Conservation (phyloP, 2,113 vertebrate species). For the Protobothrops flavoviridis region DNA sequence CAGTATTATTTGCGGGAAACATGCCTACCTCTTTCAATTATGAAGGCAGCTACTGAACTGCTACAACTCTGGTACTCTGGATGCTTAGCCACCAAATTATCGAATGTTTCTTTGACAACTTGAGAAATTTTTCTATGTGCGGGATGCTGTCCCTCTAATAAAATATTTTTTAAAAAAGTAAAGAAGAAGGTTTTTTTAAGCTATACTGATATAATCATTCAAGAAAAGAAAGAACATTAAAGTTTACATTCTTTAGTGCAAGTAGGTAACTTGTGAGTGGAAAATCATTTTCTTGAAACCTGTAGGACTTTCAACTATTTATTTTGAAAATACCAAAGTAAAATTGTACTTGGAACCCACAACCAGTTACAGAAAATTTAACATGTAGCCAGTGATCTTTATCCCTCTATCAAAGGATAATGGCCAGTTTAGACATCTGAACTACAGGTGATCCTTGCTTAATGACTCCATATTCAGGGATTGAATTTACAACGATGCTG, state of each 20-base stretch:
- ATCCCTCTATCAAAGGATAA: neutral
- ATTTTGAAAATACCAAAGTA: neutral
- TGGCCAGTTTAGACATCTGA: neutral
- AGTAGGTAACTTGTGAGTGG: neutral
- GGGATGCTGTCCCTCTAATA: constrained; percentile 70
- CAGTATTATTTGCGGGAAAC: neutral
- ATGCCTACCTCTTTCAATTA: constrained; percentile 83
- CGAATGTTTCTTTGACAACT: constrained; percentile 75
- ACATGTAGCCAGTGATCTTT: neutral
- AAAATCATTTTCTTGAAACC: neutral
- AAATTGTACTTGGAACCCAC: neutral
- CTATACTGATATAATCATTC: neutral
- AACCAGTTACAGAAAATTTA: neutral
- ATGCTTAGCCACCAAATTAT: constrained; percentile 69
- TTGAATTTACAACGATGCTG: neutral
- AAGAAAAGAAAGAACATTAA: neutral
- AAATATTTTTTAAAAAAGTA: neutral
- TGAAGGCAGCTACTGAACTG: constrained; percentile 86
- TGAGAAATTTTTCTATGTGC: constrained; percentile 71
- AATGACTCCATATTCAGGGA: neutral
- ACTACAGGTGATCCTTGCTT: neutral
- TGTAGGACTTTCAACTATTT: neutral
- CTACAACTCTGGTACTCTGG: constrained; percentile 77
- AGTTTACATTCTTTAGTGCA: neutral
- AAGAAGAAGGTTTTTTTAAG: constrained; percentile 10